Evolutionary conservation across 2,113 vertebrate genomes (phyloP).

Genomic region (Petromus typicus): DNA sequence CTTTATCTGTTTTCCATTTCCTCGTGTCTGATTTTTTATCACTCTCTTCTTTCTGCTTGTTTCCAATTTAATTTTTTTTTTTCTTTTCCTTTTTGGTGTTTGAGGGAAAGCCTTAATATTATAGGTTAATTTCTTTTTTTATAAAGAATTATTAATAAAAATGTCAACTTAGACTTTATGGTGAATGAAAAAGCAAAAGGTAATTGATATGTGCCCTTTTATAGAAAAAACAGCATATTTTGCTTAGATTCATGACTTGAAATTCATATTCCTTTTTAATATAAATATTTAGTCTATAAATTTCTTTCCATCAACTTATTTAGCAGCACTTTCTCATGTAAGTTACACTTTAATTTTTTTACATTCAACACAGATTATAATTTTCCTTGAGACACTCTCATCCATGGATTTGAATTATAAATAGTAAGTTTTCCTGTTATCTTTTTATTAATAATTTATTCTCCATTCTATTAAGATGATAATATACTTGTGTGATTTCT

Average conservation of each 20-base stretch:
- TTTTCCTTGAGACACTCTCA: neutral
- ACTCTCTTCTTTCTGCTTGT: neutral
- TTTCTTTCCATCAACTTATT: neutral
- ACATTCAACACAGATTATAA: neutral
- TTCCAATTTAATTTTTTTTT: neutral
- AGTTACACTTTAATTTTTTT: neutral
- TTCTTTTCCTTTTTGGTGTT: neutral
- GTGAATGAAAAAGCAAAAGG: neutral
- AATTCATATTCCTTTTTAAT: neutral
- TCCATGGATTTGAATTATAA: neutral
- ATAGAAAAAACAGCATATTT: neutral
- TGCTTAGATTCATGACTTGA: neutral
- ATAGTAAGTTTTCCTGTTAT: neutral
- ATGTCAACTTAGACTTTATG: neutral
- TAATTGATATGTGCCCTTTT: neutral
- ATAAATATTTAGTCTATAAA: neutral
- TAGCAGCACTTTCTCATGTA: neutral
- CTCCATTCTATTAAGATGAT: neutral
- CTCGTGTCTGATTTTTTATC: neutral
- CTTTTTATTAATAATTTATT: neutral
- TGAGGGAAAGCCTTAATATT: neutral
- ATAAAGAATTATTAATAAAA: neutral
- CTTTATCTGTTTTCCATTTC: neutral
- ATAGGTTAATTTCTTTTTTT: neutral
- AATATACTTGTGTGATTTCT: neutral